These are phyloP conservation scores for Erebia palarica DNA, from an alignment of 2,888 invertebrate species.

Conservation along the genomic window DNA sequence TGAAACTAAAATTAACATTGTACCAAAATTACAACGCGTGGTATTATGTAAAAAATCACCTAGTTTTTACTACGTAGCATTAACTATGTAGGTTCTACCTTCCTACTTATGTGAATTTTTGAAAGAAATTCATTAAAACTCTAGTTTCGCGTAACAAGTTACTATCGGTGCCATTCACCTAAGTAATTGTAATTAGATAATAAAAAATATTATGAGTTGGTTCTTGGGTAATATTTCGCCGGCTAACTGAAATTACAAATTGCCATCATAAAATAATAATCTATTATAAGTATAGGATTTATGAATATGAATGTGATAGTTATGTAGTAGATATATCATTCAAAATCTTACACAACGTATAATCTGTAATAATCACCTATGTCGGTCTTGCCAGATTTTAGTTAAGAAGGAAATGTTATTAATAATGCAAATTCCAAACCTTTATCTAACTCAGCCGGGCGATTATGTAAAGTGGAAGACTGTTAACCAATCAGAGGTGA, in stretches of 20 bases:
- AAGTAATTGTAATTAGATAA: background rate
- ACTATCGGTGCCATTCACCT: constrained; percentile 4
- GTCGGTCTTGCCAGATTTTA: too few species aligned
- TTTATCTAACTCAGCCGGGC: too few species aligned
- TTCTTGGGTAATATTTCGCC: background rate
- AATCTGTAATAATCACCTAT: too few species aligned
- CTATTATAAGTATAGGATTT: background rate
- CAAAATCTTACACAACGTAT: too few species aligned
- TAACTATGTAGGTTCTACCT: background rate
- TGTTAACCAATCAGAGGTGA: too few species aligned
- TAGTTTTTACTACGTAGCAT: too few species aligned
- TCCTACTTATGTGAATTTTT: background rate
- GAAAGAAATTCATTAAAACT: background rate
- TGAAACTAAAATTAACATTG: background rate
- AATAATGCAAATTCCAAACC: too few species aligned
- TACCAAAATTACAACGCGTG: background rate
- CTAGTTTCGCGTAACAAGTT: constrained; percentile 4
- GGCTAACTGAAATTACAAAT: background rate
- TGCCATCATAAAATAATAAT: background rate
- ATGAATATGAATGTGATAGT: too few species aligned
- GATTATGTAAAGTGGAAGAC: too few species aligned
- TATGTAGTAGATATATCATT: too few species aligned
- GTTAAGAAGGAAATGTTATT: too few species aligned
- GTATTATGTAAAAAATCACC: background rate
- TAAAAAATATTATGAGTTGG: background rate